Percentiles rank a stretch among this genome's conserved stretches.
These are phyloP conservation scores for Brachionus rubens DNA, from an alignment of 1,140 invertebrate genomes.

Conservation along the genomic window DNA sequence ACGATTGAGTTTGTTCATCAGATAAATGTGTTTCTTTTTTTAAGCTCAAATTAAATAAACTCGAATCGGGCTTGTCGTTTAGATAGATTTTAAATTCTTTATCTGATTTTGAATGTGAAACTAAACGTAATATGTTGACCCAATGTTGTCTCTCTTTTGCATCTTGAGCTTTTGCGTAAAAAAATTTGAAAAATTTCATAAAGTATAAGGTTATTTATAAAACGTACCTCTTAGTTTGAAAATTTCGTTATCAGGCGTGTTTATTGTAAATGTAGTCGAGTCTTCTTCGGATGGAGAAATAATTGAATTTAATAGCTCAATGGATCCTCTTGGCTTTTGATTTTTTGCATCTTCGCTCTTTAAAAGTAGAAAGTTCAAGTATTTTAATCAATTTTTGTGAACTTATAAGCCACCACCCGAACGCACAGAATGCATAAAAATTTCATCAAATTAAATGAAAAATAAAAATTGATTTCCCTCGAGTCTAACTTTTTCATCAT, in stretches of 20 bases:
- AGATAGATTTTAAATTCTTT: constrained; percentile 53
- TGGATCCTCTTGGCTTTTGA: constrained; percentile 9
- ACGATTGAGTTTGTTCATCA: neutral
- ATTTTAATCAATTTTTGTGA: neutral
- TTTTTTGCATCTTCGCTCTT: constrained; percentile 2
- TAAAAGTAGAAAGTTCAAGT: neutral
- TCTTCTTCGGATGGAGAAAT: constrained; percentile 95
- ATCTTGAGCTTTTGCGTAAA: constrained; percentile 72
- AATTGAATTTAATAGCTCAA: constrained; percentile 69
- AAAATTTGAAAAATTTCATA: constrained; percentile 8
- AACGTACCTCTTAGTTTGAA: constrained; percentile 68
- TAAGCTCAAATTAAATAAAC: neutral
- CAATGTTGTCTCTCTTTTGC: constrained; percentile 86
- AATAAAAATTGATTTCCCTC: too few relatives aligned
- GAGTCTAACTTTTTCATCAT: too few relatives aligned
- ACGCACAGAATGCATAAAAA: too few relatives aligned
- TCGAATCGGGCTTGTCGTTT: constrained; percentile 52
- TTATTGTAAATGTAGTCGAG: constrained; percentile 87
- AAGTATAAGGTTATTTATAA: neutral
- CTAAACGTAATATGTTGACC: constrained; percentile 68
- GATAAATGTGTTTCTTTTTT: neutral
- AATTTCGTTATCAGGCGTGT: constrained; percentile 82
- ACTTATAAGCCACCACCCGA: too few relatives aligned
- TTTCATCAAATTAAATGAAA: too few relatives aligned
- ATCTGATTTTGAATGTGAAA: constrained; percentile 48